These are phyloP conservation scores for Neolamprologus modestus DNA, from an alignment of 2,113 vertebrate species.

Conservation along the genomic window DNA sequence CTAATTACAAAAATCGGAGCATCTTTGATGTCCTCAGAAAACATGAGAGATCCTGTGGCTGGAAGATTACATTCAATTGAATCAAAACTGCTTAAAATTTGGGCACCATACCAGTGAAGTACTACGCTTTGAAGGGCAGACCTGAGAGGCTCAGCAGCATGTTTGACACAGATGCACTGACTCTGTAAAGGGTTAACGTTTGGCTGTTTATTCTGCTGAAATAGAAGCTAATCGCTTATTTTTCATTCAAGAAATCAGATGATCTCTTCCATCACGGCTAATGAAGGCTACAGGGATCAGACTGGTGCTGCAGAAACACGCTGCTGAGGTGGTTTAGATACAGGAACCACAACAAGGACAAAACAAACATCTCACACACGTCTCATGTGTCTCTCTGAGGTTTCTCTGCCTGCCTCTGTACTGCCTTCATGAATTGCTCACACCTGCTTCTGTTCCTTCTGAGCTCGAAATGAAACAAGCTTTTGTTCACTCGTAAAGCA, in stretches of 20 bases:
- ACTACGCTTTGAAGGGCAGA: neutral
- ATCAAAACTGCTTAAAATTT: neutral
- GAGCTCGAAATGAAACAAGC: neutral
- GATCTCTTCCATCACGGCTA: neutral
- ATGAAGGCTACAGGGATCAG: neutral
- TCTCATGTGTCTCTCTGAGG: constrained; percentile 68
- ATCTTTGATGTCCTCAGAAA: neutral
- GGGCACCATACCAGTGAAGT: neutral
- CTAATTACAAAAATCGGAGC: neutral
- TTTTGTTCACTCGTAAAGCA: neutral
- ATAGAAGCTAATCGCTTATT: neutral
- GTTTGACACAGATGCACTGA: neutral
- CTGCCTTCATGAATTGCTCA: constrained; percentile 30
- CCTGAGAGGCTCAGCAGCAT: neutral
- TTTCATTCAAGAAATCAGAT: neutral
- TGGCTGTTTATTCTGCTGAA: neutral
- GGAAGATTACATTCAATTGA: neutral
- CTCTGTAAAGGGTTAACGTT: neutral
- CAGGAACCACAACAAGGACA: constrained; percentile 67
- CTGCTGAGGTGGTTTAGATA: constrained; percentile 47
- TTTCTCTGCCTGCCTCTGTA: constrained; percentile 40
- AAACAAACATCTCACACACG: constrained; percentile 53
- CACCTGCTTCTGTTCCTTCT: constrained; percentile 47
- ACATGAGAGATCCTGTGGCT: neutral
- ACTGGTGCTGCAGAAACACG: neutral